phyloP scores from a whole-genome alignment of 2,113 vertebrate genomes.

The Callocephalon fimbriatum region DNA sequence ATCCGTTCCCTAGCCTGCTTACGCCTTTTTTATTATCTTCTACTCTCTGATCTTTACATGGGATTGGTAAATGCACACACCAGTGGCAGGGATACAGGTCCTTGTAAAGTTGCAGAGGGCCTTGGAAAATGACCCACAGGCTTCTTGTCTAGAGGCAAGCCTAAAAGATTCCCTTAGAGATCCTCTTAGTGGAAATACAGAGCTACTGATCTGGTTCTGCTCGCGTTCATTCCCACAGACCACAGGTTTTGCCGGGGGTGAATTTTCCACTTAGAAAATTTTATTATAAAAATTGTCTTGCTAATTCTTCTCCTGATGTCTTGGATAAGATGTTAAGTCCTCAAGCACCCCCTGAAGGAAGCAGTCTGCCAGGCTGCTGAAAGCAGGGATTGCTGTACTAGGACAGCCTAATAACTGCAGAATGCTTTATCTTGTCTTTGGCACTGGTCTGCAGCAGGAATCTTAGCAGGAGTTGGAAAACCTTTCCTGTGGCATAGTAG shows the following conservation, averaged over 20 bases:
- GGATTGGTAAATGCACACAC: fast-evolving
- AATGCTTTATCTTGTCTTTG: neutral
- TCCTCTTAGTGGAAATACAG: neutral
- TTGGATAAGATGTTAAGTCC: neutral
- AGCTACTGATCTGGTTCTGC: neutral
- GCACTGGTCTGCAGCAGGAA: neutral
- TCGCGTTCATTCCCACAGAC: neutral
- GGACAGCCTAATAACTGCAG: neutral
- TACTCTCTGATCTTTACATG: neutral
- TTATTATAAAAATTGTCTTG: neutral
- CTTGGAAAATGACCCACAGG: neutral
- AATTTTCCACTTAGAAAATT: neutral
- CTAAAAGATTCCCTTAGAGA: neutral
- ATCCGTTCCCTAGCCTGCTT: neutral
- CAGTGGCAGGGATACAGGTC: neutral
- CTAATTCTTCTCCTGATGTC: neutral
- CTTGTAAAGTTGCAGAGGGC: neutral
- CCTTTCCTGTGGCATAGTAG: neutral
- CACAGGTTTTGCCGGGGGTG: neutral
- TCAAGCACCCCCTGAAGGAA: neutral
- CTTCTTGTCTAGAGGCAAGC: neutral
- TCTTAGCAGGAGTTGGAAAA: neutral
- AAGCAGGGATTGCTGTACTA: neutral
- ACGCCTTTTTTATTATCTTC: neutral
- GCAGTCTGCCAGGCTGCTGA: neutral